A percentile compares a stretch with the other conserved stretches of the same genome.
Conservation (phyloP, 2,888 invertebrate genomes). For the Corbicula japonica region DNA sequence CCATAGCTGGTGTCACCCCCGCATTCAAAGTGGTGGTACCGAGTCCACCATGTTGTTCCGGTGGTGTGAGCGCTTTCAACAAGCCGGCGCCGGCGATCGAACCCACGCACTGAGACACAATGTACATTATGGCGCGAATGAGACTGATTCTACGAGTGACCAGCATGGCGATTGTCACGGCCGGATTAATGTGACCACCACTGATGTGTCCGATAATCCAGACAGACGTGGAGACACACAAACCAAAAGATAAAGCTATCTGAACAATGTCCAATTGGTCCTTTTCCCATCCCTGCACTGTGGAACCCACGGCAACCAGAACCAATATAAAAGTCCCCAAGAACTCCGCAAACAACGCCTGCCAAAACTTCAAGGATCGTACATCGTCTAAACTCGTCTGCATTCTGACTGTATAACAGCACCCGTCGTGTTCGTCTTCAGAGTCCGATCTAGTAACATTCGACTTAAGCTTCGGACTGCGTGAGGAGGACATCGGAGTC, state of each 20-base stretch:
- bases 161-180: conserved; percentile 89
- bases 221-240: conserved; percentile 93
- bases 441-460: conserved; percentile 25
- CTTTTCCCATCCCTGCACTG: conserved; percentile 49
- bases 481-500: conserved; percentile 15
- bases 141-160: conserved; percentile 93
- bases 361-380: conserved; percentile 88
- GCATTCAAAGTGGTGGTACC: conserved; percentile 89
- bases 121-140: conserved; percentile 92
- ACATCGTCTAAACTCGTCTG: conserved; percentile 65
- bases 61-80: conserved; percentile 88
- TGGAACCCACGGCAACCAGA: conserved; percentile 93
- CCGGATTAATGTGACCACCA: conserved; percentile 88
- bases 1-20: conserved; percentile 89
- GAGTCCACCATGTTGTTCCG: conserved; percentile 93
- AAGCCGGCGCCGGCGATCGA: conserved; percentile 97
- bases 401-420: conserved; percentile 57
- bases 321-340: conserved; percentile 95
- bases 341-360: conserved; percentile 94
- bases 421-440: conserved; percentile 24
- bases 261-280: conserved; percentile 87
- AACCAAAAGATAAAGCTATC: conserved; percentile 95
- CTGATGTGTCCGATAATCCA: conserved; percentile 95
- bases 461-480: conserved; percentile 3
- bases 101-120: conserved; percentile 97